Evolutionary conservation across 2,113 vertebrate species (phyloP).

Genomic region (Kryptolebias marmoratus): DNA sequence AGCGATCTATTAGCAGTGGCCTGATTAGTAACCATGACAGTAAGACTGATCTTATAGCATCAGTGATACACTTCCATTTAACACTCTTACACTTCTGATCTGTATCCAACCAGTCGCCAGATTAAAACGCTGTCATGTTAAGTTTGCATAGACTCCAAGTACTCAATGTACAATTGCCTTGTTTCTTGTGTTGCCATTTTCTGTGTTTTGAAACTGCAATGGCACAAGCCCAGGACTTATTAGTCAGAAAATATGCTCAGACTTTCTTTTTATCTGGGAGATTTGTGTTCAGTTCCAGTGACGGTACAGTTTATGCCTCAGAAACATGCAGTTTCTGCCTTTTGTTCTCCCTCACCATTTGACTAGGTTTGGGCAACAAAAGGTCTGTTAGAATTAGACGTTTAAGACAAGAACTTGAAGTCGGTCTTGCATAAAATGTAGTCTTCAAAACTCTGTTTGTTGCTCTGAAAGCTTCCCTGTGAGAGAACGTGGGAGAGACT

Average conservation of each 20-base stretch:
- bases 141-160: background rate
- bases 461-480: background rate
- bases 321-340: background rate
- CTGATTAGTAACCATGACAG: background rate
- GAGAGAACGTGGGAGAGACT: too few species aligned
- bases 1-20: background rate
- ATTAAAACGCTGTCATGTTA: background rate
- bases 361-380: background rate
- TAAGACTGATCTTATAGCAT: background rate
- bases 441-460: background rate
- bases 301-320: background rate
- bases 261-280: background rate
- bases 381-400: background rate
- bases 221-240: background rate
- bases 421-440: background rate
- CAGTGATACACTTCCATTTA: background rate
- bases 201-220: background rate
- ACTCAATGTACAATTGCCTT: background rate
- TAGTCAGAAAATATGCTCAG: background rate
- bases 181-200: background rate
- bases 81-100: background rate
- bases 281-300: background rate
- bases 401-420: background rate
- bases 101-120: background rate
- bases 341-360: background rate